Base-by-base conservation (phyloP, 2,113 vertebrate genomes). In the Chloebia gouldiae region DNA sequence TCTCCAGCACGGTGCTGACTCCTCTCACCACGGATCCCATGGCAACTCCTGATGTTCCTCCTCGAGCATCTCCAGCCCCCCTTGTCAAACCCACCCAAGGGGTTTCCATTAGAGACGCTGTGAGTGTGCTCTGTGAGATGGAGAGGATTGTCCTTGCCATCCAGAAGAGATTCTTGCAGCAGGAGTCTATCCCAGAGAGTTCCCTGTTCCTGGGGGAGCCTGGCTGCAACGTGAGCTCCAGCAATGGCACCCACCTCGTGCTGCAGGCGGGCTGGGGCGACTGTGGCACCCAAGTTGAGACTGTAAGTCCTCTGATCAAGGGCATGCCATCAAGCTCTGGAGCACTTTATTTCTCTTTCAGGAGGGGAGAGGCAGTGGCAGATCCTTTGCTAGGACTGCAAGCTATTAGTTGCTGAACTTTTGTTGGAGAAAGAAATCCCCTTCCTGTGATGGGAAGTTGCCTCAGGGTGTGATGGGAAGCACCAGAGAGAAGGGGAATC, bases 171-270 rank as follows among this genome's bases (percentile, higher is more conserved):
- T 99, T 99, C 89, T 98, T 99, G 83, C 44, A 40, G 84, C 94
- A 87, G 66, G 86, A 96, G 37, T 95, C 97, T 14, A 98, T 99
- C 75, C 81, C 93, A 1, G 98, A 97, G 82, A 78, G 78, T 0
- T 93, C 98, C 4, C 90, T 99, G 23, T 99, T 98, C 96, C 96
- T 99, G 75, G 99, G 99, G 8, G 79, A 76, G 24, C 95, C 86
- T 5, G 88, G 37, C 27, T 99, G 99, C 96, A 98, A 97, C 0
- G 92, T 98, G 51, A 98, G 96, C 25, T 40, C 37, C 53, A 95
- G 81, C 59, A 99, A 98, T 23, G 17, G 30, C 72, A 98, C 98
- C 4, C 98, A 99, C 0, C 93, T 97, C 35, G 83, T 97, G 63
- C 98, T 99, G 96, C 97, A 91, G 8, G 97, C 97, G 0, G 91